Base-by-base conservation (phyloP, 2,888 invertebrate genomes). In the Brachycybe producta region DNA sequence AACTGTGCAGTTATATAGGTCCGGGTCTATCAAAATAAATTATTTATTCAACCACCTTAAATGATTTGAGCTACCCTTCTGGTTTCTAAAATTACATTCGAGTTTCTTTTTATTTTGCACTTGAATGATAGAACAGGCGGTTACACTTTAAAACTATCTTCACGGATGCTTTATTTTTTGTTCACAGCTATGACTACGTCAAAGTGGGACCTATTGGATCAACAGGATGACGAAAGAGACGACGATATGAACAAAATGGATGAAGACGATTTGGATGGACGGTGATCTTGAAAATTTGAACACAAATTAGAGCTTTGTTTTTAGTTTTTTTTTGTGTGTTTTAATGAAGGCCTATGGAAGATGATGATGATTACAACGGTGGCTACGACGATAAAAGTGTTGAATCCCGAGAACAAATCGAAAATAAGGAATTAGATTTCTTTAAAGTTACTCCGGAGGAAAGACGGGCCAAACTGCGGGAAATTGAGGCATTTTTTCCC, bases 181-280 rank as follows among this genome's bases (percentile, higher is more conserved):
- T n/a, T n/a, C 35, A 42, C 55, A 70, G 86, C 86, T 5, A 83
- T 86, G 74, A 84, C 82, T 1, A 85, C 85, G 0, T 84, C 84
- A 59, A 87, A 87, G 65, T 88, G 87, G 87, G 87, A 88, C 63
- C 72, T 80, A 40, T 66, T 86, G 45, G 85, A 82, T 43, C 62
- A 62, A 38, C 60, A 63, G 60, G 69, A 68, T n/a, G 64, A 64
- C 21, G 64, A 62, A 34, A 60, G 57, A 43, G 55, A 54, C 39
- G 52, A 43, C 30, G 19, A 19, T 11, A n/a, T 32, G 4, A 49
- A 41, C 50, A 54, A 54, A 52, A 52, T 67, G 49, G 71, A 69
- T 55, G 68, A 69, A 27, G 67, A 67, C 46, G 67, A 68, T 49
- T 71, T 79, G 45, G 83, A 84, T 62, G 82, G 82, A 40, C 53